Base-by-base conservation (phyloP, 2,113 vertebrate genomes). In the Periophthalmodon schlosseri region DNA sequence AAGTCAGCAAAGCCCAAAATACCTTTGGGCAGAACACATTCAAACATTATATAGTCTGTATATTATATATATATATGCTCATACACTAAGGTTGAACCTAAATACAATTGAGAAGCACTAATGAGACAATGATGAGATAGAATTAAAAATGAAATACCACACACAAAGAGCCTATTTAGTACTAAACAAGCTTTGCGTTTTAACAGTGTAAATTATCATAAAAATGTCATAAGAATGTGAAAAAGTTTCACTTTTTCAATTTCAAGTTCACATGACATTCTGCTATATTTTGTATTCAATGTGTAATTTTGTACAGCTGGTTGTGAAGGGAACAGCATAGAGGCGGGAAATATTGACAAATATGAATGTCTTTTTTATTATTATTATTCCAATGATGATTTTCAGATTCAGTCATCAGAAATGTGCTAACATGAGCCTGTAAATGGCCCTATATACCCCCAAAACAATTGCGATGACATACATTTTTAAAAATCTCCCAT, bases 1-100 rank as follows among this genome's bases (percentile, higher is more conserved):
- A 95, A 94, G 93, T 95, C 94, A 92, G 92, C 92, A 95, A 95
- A 91, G 94, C 94, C 93, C 95, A 92, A 93, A 94, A 90, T 85
- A 82, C 11, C 83, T 92, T 93, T 92, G 93, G 95, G 95, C 93
- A 90, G 88, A 91, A 92, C 89, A 92, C 94, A 94, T 94, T 95
- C 94, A 82, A 89, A 93, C 93, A 50, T 74, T 72, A 73, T 77
- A 72, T 68, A 33, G 28, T 74, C 28, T 65, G 52, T 56, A 85
- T 73, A 92, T 10, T 56, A 85, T 73, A 92, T 56, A 85, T 73
- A 92, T 94, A 89, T 94, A 90, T 93, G 94, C 72, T 88, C 54
- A 87, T 84, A 75, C 86, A 90, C 78, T 79, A 78, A 68, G 18
- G 73, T 79, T 90, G 93, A 93, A 95, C 90, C 91, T 92, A 93